Conservation (phyloP, 2,888 invertebrate genomes). For the Ochropleura plecta region DNA sequence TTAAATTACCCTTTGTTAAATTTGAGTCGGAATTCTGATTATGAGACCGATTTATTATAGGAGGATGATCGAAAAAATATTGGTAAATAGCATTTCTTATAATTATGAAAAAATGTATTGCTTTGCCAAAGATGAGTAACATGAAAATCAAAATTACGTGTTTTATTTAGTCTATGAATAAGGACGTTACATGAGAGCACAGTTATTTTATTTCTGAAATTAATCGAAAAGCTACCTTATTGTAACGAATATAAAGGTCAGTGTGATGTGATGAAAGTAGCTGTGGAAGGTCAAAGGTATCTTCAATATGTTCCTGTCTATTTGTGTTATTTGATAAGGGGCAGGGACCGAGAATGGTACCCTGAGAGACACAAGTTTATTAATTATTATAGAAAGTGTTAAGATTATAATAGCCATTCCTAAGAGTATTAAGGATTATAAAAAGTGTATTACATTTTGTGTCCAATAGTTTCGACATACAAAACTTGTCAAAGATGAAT, state of each 20-base stretch:
- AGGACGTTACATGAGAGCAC: neutral
- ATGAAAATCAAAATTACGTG: neutral
- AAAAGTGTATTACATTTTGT: neutral
- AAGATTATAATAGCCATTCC: neutral
- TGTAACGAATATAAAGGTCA: neutral
- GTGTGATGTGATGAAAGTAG: neutral
- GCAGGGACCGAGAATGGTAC: neutral
- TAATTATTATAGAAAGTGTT: slow-evolving; percentile 2
- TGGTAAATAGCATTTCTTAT: neutral
- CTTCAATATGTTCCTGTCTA: neutral
- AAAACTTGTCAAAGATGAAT: neutral
- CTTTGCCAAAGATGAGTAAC: neutral
- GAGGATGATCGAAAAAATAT: neutral
- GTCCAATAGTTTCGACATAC: neutral
- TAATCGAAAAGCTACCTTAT: neutral
- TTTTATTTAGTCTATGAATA: neutral
- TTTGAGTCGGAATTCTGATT: neutral
- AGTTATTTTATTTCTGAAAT: neutral
- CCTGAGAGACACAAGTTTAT: neutral
- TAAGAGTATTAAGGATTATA: neutral
- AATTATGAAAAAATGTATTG: neutral
- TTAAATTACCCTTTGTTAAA: neutral
- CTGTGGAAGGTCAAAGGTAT: neutral
- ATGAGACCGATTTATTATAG: neutral
- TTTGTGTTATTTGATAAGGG: neutral